phyloP scores from a whole-genome alignment of 2,797 vertebrate genomes.

The Neosilurus mollespiculum region DNA sequence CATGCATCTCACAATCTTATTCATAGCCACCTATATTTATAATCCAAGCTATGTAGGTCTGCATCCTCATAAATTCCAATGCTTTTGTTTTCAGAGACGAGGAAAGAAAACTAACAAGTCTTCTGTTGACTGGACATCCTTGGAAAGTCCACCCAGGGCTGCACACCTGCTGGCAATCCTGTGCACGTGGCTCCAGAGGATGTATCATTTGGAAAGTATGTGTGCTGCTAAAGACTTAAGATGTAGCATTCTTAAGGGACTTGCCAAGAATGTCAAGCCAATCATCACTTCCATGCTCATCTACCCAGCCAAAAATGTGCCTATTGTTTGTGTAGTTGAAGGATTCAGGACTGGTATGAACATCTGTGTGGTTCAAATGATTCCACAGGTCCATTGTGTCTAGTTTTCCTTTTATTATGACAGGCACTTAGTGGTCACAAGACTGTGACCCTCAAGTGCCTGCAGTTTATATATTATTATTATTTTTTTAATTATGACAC shows the following conservation, averaged over 20 bases:
- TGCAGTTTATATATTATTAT: conserved; percentile 54
- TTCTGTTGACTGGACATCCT: conserved; percentile 78
- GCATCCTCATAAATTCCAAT: conserved; percentile 78
- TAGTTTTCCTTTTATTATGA: conserved; percentile 63
- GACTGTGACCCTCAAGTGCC: conserved; percentile 50
- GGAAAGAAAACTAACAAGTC: conserved; percentile 73
- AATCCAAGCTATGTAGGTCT: conserved; percentile 68
- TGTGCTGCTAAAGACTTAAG: conserved; percentile 57
- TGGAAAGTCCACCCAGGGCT: conserved; percentile 72
- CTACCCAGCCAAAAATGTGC: conserved; percentile 69
- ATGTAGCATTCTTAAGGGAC: conserved; percentile 71
- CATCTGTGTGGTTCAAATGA: conserved; percentile 77
- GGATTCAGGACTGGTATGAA: conserved; percentile 68
- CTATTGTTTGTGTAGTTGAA: conserved; percentile 69
- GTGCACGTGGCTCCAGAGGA: conserved; percentile 64
- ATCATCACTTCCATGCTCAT: conserved; percentile 65
- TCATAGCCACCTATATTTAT: conserved; percentile 67
- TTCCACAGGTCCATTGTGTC: conserved; percentile 61
- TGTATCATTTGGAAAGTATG: conserved; percentile 72
- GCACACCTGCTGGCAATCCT: conserved; percentile 73
- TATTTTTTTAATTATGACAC: no score
- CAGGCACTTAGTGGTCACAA: conserved; percentile 51
- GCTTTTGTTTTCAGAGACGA: conserved; percentile 75
- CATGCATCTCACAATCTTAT: conserved; percentile 68
- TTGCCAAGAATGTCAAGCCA: conserved; percentile 69